phyloP scores from a whole-genome alignment of 1,140 invertebrate genomes.

The Eupeodes corollae region DNA sequence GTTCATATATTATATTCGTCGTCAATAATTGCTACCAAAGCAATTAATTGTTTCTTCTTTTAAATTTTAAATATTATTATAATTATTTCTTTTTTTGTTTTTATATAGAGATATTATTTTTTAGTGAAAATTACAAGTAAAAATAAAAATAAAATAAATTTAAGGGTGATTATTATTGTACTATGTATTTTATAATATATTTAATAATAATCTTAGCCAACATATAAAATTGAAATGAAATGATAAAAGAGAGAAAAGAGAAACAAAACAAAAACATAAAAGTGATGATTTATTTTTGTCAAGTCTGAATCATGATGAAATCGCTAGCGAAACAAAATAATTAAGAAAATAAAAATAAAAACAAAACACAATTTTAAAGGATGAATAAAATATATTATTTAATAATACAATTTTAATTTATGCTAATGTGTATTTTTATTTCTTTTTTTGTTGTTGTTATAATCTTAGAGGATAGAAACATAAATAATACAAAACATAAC shows the following conservation, averaged over 20 bases:
- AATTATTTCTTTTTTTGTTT: neutral
- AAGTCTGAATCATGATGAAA: slow-evolving; percentile 36
- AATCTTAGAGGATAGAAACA: neutral
- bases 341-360: slow-evolving; percentile 13
- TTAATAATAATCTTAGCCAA: too few relatives aligned
- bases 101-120: neutral
- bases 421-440: slow-evolving; percentile 17
- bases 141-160: too few relatives aligned
- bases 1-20: too few relatives aligned
- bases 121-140: neutral
- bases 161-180: too few relatives aligned
- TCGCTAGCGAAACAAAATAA: slow-evolving; percentile 26
- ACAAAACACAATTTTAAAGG: slow-evolving; percentile 2
- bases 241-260: slow-evolving; percentile 8
- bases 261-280: slow-evolving; percentile 13
- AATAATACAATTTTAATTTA: slow-evolving; percentile 1
- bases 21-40: too few relatives aligned
- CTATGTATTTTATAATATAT: too few relatives aligned
- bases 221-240: too few relatives aligned
- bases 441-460: slow-evolving; percentile 7
- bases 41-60: too few relatives aligned
- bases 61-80: too few relatives aligned
- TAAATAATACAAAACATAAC: slow-evolving; percentile 12
- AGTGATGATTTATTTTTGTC: slow-evolving; percentile 16
- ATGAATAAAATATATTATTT: slow-evolving; percentile 2